Conservation (phyloP, 1,140 invertebrate species). For the Bacillus rossius region DNA sequence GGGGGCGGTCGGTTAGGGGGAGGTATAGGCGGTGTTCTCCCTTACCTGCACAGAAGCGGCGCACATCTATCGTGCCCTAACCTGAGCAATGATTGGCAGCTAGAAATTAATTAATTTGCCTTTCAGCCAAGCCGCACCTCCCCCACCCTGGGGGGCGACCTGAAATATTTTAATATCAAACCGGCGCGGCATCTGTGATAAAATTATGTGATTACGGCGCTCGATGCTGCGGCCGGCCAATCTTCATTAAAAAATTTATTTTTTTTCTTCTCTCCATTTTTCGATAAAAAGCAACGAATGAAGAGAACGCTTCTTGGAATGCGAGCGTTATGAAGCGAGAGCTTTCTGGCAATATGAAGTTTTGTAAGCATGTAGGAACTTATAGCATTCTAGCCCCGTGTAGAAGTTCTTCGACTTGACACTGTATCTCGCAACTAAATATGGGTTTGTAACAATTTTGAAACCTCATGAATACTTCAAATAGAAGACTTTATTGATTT, state of each 20-base stretch:
- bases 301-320: too few species aligned
- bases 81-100: conserved; percentile 24
- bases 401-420: too few species aligned
- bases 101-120: conserved; percentile 25
- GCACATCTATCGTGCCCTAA: background rate
- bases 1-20: background rate
- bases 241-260: too few species aligned
- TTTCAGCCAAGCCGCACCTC: conserved; percentile 22
- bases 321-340: too few species aligned
- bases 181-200: conserved; percentile 19
- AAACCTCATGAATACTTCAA: too few species aligned
- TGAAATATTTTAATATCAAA: conserved; percentile 26
- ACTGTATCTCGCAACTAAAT: too few species aligned
- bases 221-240: background rate
- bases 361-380: too few species aligned
- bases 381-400: too few species aligned
- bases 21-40: background rate
- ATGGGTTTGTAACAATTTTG: too few species aligned
- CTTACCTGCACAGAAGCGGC: background rate
- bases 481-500: too few species aligned
- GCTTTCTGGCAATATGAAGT: too few species aligned
- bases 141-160: conserved; percentile 8
- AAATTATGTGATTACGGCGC: conserved; percentile 23
- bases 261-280: background rate
- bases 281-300: background rate